Conservation (phyloP, 2,888 invertebrate genomes). For the Muscina levida region DNA sequence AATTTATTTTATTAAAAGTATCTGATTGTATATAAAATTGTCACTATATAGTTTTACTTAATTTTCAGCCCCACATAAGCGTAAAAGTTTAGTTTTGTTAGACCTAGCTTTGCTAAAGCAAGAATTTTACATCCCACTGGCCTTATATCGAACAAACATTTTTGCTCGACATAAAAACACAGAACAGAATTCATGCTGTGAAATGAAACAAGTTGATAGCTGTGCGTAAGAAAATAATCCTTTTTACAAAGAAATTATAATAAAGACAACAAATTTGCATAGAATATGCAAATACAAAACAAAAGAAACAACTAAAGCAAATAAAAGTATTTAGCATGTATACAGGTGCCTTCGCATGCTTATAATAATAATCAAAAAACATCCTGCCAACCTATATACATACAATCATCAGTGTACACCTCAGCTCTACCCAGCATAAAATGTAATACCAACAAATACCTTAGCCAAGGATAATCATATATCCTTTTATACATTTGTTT, state of each 20-base stretch:
- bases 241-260: slow-evolving; percentile 33
- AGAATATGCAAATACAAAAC: slow-evolving; percentile 9
- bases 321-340: slow-evolving; percentile 27
- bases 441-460: slow-evolving; percentile 31
- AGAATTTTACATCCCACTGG: no score
- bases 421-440: neutral
- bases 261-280: neutral
- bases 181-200: slow-evolving; percentile 57
- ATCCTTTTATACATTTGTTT: slow-evolving; percentile 52
- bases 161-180: no score
- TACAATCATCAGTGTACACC: slow-evolving; percentile 19
- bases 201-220: slow-evolving; percentile 39
- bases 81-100: no score
- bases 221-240: slow-evolving; percentile 46
- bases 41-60: no score
- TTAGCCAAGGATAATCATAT: slow-evolving; percentile 49
- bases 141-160: no score
- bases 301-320: slow-evolving; percentile 26
- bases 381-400: no score
- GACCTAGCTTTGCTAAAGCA: no score
- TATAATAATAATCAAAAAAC: slow-evolving; percentile 34
- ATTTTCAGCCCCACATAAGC: no score
- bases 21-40: no score
- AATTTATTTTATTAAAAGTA: no score
- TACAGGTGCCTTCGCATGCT: slow-evolving; percentile 52